phyloP scores from a whole-genome alignment of 2,797 vertebrate genomes.

The Hozukius guyotensis region DNA sequence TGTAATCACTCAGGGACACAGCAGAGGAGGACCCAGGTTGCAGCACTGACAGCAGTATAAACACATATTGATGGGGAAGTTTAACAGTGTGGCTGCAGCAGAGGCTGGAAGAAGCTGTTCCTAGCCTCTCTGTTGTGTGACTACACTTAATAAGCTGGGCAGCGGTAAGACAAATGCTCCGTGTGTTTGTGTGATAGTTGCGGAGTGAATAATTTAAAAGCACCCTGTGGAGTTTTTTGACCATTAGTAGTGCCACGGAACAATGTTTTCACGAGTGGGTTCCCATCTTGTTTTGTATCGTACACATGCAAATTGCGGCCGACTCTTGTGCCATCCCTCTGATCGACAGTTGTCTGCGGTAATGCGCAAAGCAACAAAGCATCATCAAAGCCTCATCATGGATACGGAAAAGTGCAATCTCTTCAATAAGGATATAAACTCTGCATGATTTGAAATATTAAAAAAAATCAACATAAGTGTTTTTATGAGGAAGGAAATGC shows the following conservation, averaged over 20 bases:
- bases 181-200: conserved; percentile 6
- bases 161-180: conserved; percentile 20
- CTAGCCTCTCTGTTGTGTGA: conserved; percentile 45
- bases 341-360: neutral
- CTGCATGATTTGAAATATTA: neutral
- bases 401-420: neutral
- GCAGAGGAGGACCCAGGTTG: conserved; percentile 26
- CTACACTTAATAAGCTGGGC: conserved; percentile 50
- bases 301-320: neutral
- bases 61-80: conserved; percentile 72
- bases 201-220: conserved; percentile 33
- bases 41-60: conserved; percentile 59
- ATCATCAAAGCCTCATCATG: neutral
- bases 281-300: neutral
- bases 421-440: neutral
- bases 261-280: neutral
- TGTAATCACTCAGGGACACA: conserved; percentile 44
- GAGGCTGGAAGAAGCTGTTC: conserved; percentile 53
- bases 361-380: neutral
- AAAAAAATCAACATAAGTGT: neutral
- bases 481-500: neutral
- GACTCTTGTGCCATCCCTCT: neutral
- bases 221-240: neutral
- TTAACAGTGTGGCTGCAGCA: conserved; percentile 56
- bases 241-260: neutral